Evolutionary conservation across 2,113 vertebrate genomes (phyloP).

Genomic region (Furnarius figulus): DNA sequence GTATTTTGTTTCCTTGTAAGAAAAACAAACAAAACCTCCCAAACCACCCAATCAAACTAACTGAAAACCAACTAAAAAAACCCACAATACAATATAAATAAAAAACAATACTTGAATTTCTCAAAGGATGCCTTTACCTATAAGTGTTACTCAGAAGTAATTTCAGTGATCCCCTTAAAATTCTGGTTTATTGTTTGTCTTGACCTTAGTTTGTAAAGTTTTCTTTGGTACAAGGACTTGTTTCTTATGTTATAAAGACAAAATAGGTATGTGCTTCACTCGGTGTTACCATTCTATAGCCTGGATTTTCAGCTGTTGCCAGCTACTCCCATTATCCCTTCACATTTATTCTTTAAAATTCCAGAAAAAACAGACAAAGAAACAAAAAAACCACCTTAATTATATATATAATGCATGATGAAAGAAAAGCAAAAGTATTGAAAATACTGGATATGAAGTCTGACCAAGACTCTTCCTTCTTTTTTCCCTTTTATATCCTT

Average conservation of each 20-base stretch:
- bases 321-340: neutral
- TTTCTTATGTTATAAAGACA: neutral
- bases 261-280: neutral
- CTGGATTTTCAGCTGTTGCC: neutral
- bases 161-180: neutral
- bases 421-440: neutral
- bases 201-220: neutral
- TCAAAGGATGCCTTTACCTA: neutral
- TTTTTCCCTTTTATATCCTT: neutral
- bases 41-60: neutral
- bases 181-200: neutral
- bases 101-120: neutral
- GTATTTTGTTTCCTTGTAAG: neutral
- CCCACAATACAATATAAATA: neutral
- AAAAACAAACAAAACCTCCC: neutral
- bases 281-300: neutral
- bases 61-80: neutral
- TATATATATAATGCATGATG: neutral
- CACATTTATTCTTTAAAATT: neutral
- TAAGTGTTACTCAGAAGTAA: accelerated
- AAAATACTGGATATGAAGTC: neutral
- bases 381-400: neutral
- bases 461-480: neutral
- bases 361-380: neutral
- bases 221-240: neutral